Evolutionary conservation across 1,140 invertebrate genomes (phyloP).

Genomic region (Steinernema khuongi): DNA sequence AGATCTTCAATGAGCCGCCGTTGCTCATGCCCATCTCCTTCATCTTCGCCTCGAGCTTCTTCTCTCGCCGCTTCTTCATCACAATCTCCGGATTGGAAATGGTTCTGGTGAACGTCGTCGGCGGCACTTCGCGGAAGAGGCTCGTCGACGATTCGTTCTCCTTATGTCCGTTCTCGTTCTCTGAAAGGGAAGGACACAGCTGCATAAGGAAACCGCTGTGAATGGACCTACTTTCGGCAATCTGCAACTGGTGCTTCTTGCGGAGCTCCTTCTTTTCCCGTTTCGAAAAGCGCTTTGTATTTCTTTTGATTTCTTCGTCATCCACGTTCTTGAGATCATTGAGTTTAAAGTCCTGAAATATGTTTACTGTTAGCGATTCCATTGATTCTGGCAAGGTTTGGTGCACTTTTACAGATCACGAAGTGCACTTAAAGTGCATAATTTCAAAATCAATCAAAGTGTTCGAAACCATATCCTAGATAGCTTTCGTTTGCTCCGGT

Average conservation of each 20-base stretch:
- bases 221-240: conserved; percentile 44
- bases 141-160: conserved; percentile 73
- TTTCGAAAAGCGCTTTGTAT: conserved; percentile 75
- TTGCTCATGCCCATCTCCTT: conserved; percentile 74
- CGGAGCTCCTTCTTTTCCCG: conserved; percentile 95
- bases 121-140: conserved; percentile 87
- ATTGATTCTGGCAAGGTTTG: too few species aligned
- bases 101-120: conserved; percentile 92
- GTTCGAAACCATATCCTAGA: too few species aligned
- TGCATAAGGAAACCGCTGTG: conserved; percentile 57
- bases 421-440: too few species aligned
- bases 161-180: conserved; percentile 63
- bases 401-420: too few species aligned
- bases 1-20: conserved; percentile 91
- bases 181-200: conserved; percentile 31
- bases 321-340: not conserved
- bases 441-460: too few species aligned
- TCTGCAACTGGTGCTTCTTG: conserved; percentile 77
- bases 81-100: conserved; percentile 99
- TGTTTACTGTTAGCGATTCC: too few species aligned
- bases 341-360: not conserved
- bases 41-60: conserved; percentile 90
- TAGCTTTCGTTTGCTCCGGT: too few species aligned
- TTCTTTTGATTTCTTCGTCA: conserved; percentile 63
- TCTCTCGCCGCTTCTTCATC: conserved; percentile 89